Evolutionary conservation across 2,888 invertebrate genomes (phyloP).

Genomic region (Phyto melanocephala): DNA sequence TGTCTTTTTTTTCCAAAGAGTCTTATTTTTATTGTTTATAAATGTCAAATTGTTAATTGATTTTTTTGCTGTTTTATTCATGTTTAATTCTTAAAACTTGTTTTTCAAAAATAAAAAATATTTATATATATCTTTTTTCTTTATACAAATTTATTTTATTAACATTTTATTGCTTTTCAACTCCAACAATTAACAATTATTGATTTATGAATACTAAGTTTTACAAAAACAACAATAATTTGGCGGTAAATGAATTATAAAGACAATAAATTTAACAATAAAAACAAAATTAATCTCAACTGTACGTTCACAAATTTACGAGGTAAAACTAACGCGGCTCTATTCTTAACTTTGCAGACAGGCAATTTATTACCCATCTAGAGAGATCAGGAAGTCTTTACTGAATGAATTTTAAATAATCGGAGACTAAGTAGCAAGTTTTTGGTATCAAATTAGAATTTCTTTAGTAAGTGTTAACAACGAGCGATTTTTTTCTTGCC

Average conservation of each 20-base stretch:
- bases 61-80: not conserved
- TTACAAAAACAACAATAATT: not conserved
- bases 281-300: not conserved
- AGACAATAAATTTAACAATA: not conserved
- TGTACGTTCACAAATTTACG: not conserved
- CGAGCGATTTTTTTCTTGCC: no score
- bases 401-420: no score
- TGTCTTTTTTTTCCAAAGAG: slow-evolving; percentile 1
- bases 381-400: no score
- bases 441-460: no score
- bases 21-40: not conserved
- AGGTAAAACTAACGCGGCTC: no score
- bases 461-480: no score
- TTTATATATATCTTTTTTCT: not conserved
- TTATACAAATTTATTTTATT: not conserved
- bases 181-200: not conserved
- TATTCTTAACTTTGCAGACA: not conserved
- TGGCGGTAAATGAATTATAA: not conserved
- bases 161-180: not conserved
- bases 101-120: not conserved
- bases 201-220: not conserved
- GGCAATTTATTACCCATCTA: no score
- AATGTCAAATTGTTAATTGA: slow-evolving; percentile 27
- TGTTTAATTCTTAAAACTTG: slow-evolving; percentile 18
- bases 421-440: no score